Conservation (phyloP, 2,888 invertebrate species). For the Phlogophora meticulosa region DNA sequence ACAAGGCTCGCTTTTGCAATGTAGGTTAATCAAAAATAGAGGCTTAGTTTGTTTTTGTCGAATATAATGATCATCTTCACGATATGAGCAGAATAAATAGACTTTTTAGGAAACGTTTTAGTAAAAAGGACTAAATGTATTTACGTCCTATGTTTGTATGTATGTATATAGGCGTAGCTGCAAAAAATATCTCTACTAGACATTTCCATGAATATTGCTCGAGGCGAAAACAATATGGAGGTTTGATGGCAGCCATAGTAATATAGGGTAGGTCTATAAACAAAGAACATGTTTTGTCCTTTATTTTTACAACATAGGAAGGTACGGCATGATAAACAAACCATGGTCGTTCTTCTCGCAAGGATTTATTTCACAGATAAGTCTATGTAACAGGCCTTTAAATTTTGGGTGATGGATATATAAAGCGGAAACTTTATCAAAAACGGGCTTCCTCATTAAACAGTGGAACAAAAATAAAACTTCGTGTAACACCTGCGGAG, state of each 20-base stretch:
- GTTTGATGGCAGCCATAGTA: constrained; percentile 22
- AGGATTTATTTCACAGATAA: neutral
- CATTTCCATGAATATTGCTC: neutral
- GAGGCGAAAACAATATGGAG: constrained; percentile 30
- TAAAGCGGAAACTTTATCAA: constrained; percentile 21
- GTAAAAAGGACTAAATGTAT: neutral
- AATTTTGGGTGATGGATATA: constrained; percentile 17
- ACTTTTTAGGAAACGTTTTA: too few relatives aligned
- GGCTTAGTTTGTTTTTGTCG: neutral
- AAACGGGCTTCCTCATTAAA: constrained; percentile 33
- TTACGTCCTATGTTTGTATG: neutral
- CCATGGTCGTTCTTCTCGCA: neutral
- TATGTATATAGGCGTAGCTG: neutral
- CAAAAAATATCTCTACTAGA: neutral
- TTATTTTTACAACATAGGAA: constrained; percentile 13
- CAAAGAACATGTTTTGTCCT: constrained; percentile 15
- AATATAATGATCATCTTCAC: too few relatives aligned
- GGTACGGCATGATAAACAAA: constrained; percentile 6
- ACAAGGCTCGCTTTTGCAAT: constrained; percentile 21
- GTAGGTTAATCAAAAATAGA: constrained; percentile 2
- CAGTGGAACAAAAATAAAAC: constrained; percentile 40
- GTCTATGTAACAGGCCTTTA: neutral
- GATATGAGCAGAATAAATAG: neutral
- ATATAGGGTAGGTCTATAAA: constrained; percentile 23
- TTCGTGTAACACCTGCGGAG: constrained; percentile 42